phyloP scores from a whole-genome alignment of 2,113 vertebrate species.

The Chaetura pelagica region DNA sequence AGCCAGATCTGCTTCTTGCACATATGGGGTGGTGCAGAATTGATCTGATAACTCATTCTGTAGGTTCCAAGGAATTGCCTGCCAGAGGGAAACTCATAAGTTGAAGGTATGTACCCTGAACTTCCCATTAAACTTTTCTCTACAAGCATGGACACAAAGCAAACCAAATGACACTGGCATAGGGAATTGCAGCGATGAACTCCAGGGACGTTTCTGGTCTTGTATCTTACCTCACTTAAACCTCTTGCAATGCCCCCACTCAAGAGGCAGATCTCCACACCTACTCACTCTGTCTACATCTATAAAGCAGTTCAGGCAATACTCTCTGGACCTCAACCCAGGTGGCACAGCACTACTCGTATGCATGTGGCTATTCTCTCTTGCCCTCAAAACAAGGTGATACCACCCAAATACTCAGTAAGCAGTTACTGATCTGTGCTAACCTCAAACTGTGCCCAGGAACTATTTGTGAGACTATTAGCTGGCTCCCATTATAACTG shows the following conservation, averaged over 20 bases:
- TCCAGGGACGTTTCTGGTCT: background rate
- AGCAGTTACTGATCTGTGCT: background rate
- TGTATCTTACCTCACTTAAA: background rate
- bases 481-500: background rate
- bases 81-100: background rate
- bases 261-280: background rate
- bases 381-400: rapidly evolving
- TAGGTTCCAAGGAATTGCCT: background rate
- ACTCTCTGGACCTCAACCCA: background rate
- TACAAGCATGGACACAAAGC: background rate
- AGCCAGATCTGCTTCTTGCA: background rate
- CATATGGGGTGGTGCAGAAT: rapidly evolving
- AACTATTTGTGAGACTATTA: rapidly evolving
- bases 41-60: background rate
- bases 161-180: background rate
- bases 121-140: background rate
- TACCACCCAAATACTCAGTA: rapidly evolving
- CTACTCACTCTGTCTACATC: background rate
- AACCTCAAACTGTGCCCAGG: background rate
- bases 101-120: background rate
- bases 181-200: background rate
- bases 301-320: background rate
- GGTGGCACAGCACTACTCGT: background rate
- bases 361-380: background rate
- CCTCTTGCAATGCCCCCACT: background rate